phyloP scores from a whole-genome alignment of 2,888 invertebrate species.

The Slavum lentiscoides region DNA sequence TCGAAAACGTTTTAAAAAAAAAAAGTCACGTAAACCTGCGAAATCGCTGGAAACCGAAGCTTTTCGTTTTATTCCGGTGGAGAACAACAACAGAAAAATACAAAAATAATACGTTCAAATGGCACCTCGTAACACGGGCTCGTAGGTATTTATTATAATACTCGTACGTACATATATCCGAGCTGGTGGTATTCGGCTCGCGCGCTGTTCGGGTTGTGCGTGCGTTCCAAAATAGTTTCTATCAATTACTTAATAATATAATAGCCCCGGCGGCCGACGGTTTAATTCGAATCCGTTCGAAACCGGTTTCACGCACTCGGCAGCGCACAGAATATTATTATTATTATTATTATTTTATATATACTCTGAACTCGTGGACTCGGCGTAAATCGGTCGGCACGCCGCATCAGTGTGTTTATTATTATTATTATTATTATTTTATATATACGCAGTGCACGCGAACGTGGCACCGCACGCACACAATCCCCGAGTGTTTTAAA shows the following conservation, averaged over 20 bases:
- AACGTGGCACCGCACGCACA: not conserved
- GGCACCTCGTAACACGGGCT: not conserved
- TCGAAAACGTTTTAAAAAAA: no score
- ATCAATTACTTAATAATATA: slow-evolving; percentile 46
- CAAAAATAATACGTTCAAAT: slow-evolving; percentile 16
- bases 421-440: no score
- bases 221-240: slow-evolving; percentile 23
- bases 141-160: not conserved
- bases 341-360: no score
- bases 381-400: slow-evolving; percentile 28
- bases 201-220: not conserved
- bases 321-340: slow-evolving; percentile 24
- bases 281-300: slow-evolving; percentile 49
- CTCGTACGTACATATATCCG: no score
- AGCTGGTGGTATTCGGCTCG: not conserved
- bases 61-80: no score
- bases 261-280: slow-evolving; percentile 40
- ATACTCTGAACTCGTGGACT: slow-evolving; percentile 4
- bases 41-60: no score
- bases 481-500: slow-evolving; percentile 2
- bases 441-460: no score
- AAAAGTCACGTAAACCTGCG: no score
- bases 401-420: not conserved
- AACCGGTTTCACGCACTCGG: slow-evolving; percentile 37
- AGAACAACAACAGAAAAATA: not conserved